Conservation (phyloP, 1,140 invertebrate species). For the Helicoverpa armigera region DNA sequence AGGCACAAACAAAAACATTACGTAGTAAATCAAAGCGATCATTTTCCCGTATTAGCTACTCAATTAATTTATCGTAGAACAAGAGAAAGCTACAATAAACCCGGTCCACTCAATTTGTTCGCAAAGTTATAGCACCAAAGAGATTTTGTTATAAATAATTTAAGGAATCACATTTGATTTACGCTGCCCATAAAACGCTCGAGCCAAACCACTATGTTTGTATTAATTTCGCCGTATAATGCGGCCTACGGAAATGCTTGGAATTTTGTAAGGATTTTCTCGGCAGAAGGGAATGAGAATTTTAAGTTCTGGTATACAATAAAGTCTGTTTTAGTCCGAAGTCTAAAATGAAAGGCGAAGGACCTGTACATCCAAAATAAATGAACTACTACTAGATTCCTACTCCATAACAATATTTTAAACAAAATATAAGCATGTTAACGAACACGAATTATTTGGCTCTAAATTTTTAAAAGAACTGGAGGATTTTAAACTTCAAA, state of each 20-base stretch:
- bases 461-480: no score
- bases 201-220: slow-evolving; percentile 42
- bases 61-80: slow-evolving; percentile 27
- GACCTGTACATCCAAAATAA: no score
- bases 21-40: slow-evolving; percentile 24
- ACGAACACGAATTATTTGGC: no score
- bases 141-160: slow-evolving; percentile 53
- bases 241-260: slow-evolving; percentile 5
- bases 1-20: slow-evolving; percentile 16
- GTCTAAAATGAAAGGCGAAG: no score
- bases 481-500: no score
- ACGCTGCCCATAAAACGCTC: slow-evolving; percentile 37
- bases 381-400: no score
- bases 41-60: slow-evolving; percentile 40
- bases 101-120: slow-evolving; percentile 43
- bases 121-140: slow-evolving; percentile 46
- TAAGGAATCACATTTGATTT: slow-evolving; percentile 52
- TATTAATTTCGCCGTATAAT: slow-evolving; percentile 35
- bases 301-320: no score
- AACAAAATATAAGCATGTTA: no score
- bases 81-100: slow-evolving; percentile 39
- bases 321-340: no score
- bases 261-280: slow-evolving; percentile 33
- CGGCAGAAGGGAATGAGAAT: not conserved
- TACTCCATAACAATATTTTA: no score